Conservation (phyloP, 2,113 vertebrate genomes). For the Thalassoma bifasciatum region DNA sequence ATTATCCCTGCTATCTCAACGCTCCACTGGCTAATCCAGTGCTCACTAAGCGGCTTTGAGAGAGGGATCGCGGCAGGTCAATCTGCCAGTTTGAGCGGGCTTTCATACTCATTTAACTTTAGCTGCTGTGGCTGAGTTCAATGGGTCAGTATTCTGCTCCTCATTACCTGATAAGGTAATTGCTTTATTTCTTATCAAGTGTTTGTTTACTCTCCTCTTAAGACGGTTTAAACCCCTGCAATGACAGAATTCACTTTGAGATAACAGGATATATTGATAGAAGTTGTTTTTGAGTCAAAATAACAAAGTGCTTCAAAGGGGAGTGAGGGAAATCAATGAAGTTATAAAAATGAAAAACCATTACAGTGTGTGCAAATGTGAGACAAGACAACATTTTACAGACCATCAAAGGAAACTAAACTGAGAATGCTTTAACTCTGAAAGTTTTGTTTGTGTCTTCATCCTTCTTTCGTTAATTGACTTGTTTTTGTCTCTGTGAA, state of each 20-base stretch:
- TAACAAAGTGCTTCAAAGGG: background rate
- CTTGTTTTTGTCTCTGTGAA: slow-evolving; percentile 31
- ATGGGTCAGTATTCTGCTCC: slow-evolving; percentile 7
- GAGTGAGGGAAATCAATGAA: background rate
- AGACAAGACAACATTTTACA: background rate
- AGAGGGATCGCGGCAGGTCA: slow-evolving; percentile 40
- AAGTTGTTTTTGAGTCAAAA: background rate
- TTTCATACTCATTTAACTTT: slow-evolving; percentile 35
- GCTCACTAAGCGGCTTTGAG: slow-evolving; percentile 71
- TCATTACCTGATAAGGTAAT: background rate
- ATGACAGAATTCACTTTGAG: background rate
- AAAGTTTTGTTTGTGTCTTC: background rate
- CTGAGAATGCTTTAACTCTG: background rate
- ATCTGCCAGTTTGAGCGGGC: slow-evolving; percentile 44
- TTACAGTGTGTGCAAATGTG: background rate
- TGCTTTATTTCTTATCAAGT: background rate
- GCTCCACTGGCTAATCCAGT: slow-evolving; percentile 61
- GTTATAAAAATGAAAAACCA: background rate
- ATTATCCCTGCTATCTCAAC: slow-evolving; percentile 36
- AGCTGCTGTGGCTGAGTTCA: slow-evolving; percentile 32
- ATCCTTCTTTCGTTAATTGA: background rate
- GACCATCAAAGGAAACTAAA: too few species aligned
- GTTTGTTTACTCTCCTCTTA: background rate
- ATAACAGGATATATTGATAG: background rate
- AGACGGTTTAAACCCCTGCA: background rate